Percentiles rank a stretch among this genome's conserved stretches.
Evolutionary conservation across 1,140 invertebrate species (phyloP).

Genomic region (Apis cerana): DNA sequence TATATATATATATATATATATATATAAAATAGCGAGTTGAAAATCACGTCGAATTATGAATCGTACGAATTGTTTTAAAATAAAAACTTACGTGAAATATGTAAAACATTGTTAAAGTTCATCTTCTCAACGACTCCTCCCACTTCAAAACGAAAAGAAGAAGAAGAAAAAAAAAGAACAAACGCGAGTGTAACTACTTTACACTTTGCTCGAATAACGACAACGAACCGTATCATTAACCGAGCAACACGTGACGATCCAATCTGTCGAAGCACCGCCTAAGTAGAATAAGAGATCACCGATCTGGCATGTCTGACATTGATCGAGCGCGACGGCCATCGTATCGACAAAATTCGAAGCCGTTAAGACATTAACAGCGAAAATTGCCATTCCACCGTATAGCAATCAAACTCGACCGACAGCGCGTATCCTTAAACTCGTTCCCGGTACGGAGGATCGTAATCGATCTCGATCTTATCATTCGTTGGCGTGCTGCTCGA

Average conservation of each 20-base stretch:
- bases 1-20: too few species aligned
- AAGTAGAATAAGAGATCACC: conserved; percentile 25
- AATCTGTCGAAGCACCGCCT: background rate
- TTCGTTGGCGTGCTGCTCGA: background rate
- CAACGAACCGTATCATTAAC: background rate
- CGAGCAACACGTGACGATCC: background rate
- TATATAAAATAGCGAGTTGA: too few species aligned
- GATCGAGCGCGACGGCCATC: background rate
- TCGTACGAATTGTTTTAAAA: background rate
- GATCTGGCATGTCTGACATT: background rate
- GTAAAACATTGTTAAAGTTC: too few species aligned
- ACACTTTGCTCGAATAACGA: too few species aligned
- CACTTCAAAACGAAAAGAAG: too few species aligned
- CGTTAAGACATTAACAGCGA: conserved; percentile 8
- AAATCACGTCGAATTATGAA: too few species aligned
- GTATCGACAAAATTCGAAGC: background rate
- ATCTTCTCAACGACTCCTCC: too few species aligned
- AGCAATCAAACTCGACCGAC: background rate
- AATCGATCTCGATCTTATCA: conserved; percentile 32
- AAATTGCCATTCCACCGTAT: background rate
- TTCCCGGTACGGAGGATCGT: background rate
- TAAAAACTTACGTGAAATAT: too few species aligned
- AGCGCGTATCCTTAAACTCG: background rate
- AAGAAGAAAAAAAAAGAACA: too few species aligned
- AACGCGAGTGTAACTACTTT: background rate